Evolutionary conservation across 2,797 vertebrate genomes (phyloP), one percentile per base, ranked within the genome.

Genomic region (Bryconaethiops microstoma): DNA sequence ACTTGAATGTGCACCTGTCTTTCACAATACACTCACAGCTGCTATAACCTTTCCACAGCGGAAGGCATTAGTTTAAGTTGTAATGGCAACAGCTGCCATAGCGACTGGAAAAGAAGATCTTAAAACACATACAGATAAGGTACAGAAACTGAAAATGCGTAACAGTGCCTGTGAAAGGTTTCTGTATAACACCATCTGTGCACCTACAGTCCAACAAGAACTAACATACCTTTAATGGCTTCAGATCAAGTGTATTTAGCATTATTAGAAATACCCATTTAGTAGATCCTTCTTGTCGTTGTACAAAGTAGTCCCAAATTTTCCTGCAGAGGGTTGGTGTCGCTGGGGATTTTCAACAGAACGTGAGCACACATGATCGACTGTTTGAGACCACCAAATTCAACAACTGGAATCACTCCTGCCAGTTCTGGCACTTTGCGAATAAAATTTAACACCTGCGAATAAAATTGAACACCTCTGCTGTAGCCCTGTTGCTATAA

Each of bases 1-100:
- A 82, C 77, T 83, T 78, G 67, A 72, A 75, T 42, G 10, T 60
- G n/a, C 68, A 21, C 62, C 76, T 81, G 76, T 67, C 25, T 19
- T 16, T 82, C 42, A 16, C 42, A 21, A n/a, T 55, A 48, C 50
- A 42, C 50, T 62, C 52, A 68, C 81, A 78, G 52, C 81, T 78
- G 76, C 68, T 60, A 40, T 68, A 60, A 74, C 52, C 25, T 39
- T 78, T 78, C 62, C 59, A 60, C 52, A 72, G 72, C 50, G 60
- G 60, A 19, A 67, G 75, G 39, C 50, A 35, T 83, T 40, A 57
- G 67, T 52, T 54, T 29, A 35, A 52, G 40, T 45, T 50, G 50
- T 62, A 67, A 65, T 54, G 16, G 50, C 54, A 65, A 42, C 5
- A 35, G 71, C 50, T 67, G 74, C 25, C 74, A 72, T 76, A 72